Evolutionary conservation across 2,113 vertebrate genomes (phyloP).

Genomic region (Ictidomys tridecemlineatus): DNA sequence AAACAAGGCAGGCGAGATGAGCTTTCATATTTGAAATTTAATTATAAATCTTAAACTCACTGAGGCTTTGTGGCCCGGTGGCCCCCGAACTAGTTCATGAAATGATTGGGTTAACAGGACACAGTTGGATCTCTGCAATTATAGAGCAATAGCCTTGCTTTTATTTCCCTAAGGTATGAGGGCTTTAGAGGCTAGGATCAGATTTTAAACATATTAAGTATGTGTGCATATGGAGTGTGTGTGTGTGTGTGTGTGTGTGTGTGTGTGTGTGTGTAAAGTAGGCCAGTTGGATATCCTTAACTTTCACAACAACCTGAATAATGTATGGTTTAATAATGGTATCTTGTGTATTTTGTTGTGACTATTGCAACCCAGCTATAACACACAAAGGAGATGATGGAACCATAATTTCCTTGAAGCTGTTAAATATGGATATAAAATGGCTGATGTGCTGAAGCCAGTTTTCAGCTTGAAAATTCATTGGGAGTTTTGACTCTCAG

Average conservation of each 20-base stretch:
- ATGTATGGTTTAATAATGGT: not conserved
- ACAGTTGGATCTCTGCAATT: conserved; percentile 64
- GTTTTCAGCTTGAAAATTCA: not conserved
- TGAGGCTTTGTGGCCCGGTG: not conserved
- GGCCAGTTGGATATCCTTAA: not conserved
- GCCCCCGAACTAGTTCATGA: conserved; percentile 42
- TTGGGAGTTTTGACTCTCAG: not conserved
- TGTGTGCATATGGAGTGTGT: not conserved
- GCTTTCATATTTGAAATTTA: conserved; percentile 14
- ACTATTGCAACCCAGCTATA: not conserved
- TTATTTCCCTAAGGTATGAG: conserved; percentile 65
- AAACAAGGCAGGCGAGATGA: not conserved
- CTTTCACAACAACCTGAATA: not conserved
- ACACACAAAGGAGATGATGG: not conserved
- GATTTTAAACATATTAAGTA: conserved; percentile 57
- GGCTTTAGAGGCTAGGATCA: conserved; percentile 45
- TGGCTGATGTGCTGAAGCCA: not conserved
- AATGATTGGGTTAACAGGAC: conserved; percentile 46
- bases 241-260: not conserved
- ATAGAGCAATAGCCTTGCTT: conserved; percentile 1
- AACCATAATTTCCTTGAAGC: conserved; percentile 12
- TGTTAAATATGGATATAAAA: conserved; percentile 41
- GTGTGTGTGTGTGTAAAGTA: not conserved
- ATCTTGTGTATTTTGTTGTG: not conserved
- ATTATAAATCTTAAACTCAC: conserved; percentile 63